Evolutionary conservation across 64 coral and sea anemone species (phyloP).

Genomic region (Montipora capricornis): DNA sequence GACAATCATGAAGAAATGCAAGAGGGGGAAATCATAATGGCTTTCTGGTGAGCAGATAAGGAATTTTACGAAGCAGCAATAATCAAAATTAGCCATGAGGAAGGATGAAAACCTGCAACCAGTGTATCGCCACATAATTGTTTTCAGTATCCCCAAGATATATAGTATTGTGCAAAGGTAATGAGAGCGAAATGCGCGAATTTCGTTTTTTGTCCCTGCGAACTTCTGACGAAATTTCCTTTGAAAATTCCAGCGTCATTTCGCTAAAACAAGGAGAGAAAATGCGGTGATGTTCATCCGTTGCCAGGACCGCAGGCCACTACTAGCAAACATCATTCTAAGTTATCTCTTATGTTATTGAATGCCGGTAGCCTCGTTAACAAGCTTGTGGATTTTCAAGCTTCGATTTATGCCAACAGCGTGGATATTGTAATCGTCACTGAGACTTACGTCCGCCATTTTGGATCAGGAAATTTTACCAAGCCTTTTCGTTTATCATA

Average conservation of each 20-base stretch:
- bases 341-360: neutral
- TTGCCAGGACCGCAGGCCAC: slow-evolving; percentile 5
- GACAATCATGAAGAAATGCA: slow-evolving; percentile 54
- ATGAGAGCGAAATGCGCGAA: too few relatives aligned
- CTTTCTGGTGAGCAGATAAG: slow-evolving; percentile 41
- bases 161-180: neutral
- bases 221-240: too few relatives aligned
- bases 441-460: slow-evolving; percentile 27
- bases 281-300: slow-evolving; percentile 14
- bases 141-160: neutral
- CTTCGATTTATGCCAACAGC: slow-evolving; percentile 16
- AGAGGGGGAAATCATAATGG: slow-evolving; percentile 43
- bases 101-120: neutral
- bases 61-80: slow-evolving; percentile 54
- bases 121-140: neutral
- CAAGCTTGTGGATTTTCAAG: slow-evolving; percentile 11
- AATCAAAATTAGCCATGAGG: slow-evolving; percentile 54
- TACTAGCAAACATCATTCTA: neutral
- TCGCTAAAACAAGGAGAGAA: too few relatives aligned
- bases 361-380: neutral
- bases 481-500: slow-evolving; percentile 2
- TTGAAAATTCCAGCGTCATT: too few relatives aligned
- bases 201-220: too few relatives aligned
- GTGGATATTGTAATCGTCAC: slow-evolving; percentile 18
- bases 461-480: slow-evolving; percentile 14